Evolutionary conservation across 2,888 invertebrate species (phyloP).

Genomic region (Stictocephala bisonia): DNA sequence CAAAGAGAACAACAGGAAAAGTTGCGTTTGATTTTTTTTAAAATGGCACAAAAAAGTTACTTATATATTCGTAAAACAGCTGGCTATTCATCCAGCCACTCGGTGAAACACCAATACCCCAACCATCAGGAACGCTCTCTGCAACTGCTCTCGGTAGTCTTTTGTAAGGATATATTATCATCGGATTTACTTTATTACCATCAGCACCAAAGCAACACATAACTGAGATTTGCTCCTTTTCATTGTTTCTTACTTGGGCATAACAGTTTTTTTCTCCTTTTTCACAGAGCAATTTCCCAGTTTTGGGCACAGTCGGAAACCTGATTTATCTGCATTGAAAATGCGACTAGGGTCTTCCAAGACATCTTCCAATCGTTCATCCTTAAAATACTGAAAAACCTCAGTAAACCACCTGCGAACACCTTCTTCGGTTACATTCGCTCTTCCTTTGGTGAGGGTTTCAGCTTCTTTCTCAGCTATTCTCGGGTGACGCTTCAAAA

Average conservation of each 20-base stretch:
- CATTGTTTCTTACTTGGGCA: slow-evolving; percentile 11
- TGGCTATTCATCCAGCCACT: slow-evolving; percentile 1
- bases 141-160: slow-evolving; percentile 4
- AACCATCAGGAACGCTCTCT: neutral
- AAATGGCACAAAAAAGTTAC: neutral
- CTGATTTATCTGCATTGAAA: neutral
- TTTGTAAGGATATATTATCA: neutral
- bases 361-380: neutral
- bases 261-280: no score
- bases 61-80: neutral
- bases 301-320: slow-evolving; percentile 1
- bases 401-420: neutral
- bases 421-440: neutral
- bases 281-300: slow-evolving; percentile 8
- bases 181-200: neutral
- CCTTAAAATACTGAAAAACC: neutral
- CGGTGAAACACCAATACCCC: neutral
- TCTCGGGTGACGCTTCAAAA: neutral
- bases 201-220: neutral
- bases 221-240: neutral
- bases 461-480: neutral
- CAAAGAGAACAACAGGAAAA: neutral
- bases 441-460: neutral
- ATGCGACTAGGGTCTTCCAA: neutral
- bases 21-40: neutral